Percentiles rank a stretch among this genome's conserved stretches.
Evolutionary conservation across 2,113 vertebrate genomes (phyloP).

Genomic region (Odontophorus gujanensis): DNA sequence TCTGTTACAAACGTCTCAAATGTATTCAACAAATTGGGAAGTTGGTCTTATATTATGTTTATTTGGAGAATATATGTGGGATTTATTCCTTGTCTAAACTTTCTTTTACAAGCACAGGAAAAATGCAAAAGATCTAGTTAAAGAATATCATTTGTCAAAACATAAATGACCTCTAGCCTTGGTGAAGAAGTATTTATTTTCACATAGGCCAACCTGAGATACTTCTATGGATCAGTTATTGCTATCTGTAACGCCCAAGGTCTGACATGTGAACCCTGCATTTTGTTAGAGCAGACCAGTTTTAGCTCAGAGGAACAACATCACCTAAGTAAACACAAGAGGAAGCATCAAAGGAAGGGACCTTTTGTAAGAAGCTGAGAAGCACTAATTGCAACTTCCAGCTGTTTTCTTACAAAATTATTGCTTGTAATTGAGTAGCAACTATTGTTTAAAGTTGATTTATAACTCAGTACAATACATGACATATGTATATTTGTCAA

Average conservation of each 20-base stretch:
- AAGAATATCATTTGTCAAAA: neutral
- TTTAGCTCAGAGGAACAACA: neutral
- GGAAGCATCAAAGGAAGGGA: neutral
- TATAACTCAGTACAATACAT: neutral
- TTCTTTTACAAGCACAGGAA: neutral
- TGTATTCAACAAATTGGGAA: neutral
- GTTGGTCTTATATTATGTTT: neutral
- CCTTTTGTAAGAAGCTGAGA: neutral
- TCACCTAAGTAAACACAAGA: neutral
- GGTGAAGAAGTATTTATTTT: neutral
- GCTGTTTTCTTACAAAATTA: neutral
- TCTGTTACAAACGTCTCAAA: neutral
- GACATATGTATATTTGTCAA: neutral
- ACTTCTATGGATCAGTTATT: neutral
- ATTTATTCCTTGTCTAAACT: slow-evolving; percentile 7
- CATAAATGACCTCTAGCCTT: neutral
- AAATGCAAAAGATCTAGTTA: neutral
- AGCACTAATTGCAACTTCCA: neutral
- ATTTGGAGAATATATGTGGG: neutral
- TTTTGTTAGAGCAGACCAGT: neutral
- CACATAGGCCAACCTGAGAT: neutral
- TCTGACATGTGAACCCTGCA: neutral
- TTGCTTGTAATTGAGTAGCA: neutral
- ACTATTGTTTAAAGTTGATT: neutral
- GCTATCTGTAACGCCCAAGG: neutral